Evolutionary conservation across 2,888 invertebrate species (phyloP), one percentile per base, ranked within the genome.

Genomic region (Dysmachus trigonus): DNA sequence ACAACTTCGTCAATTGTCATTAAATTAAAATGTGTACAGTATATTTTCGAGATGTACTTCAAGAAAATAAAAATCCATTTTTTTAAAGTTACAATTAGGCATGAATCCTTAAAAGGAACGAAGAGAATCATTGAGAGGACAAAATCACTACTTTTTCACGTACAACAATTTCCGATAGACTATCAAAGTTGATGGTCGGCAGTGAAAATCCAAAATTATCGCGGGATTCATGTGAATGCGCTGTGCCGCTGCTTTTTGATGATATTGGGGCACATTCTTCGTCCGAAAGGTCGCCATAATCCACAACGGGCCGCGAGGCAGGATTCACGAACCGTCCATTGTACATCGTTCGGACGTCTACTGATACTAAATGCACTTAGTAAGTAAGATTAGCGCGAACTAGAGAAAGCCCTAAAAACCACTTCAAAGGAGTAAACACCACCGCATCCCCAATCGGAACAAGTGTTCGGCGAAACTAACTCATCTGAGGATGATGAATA

Each of bases 121-220:
- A 47, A 47, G n/a, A 15, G n/a, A n/a, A 47, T 2, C 0, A 47
- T 47, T 47, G 6, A n/a, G n/a, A 6, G 2, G 8, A n/a, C 0
- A 18, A 6, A 47, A 47, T 33, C 6, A 18, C 1, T 47, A 47
- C 18, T 15, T 47, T n/a, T 47, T 47, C 31, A 87, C 87, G 71
- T 85, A 87, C 87, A 84, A 87, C 86, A 85, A 87, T 86, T 76
- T 87, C 87, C 2, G 87, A 87, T 73, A 87, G 82, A 83, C 87
- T 87, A 84, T 85, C 85, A 15, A 77, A 79, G 38, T 77, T 77
- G 38, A 85, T 53, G 7, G 85, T 62, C 15, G 51, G 53, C 13
- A 76, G 31, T 2, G 85, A 85, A 22, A 47, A 76, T 15, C 51
- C 18, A 2, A 76, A 22, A 30, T 76, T 33, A 5, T 77, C 35